These are phyloP conservation scores for Hypomesus transpacificus DNA, from an alignment of 2,113 vertebrate genomes.

Conservation along the genomic window DNA sequence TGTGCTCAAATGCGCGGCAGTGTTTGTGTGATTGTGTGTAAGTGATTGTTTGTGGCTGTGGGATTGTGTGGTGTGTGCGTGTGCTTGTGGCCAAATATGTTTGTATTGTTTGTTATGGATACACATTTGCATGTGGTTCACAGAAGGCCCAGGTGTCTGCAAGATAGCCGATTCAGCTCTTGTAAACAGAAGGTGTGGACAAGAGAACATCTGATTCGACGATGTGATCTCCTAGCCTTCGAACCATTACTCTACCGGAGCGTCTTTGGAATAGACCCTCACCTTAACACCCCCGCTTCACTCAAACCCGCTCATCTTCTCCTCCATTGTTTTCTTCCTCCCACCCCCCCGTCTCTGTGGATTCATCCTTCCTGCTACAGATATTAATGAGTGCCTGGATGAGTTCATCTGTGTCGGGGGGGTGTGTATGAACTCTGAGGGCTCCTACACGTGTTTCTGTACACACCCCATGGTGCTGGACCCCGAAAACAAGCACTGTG, in stretches of 20 bases:
- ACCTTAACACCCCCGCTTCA: not conserved
- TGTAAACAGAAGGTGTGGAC: no score
- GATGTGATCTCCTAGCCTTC: no score
- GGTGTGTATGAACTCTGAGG: constrained; percentile 87
- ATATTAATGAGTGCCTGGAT: constrained; percentile 91
- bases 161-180: no score
- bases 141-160: no score
- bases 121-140: no score
- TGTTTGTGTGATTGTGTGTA: not conserved
- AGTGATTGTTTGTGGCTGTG: not conserved
- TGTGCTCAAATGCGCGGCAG: not conserved
- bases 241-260: no score
- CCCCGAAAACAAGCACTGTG: constrained; percentile 72
- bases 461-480: constrained; percentile 83
- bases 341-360: constrained; percentile 5
- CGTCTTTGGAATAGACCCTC: not conserved
- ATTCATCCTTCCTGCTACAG: constrained; percentile 58
- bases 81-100: not conserved
- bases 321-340: constrained; percentile 23
- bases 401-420: constrained; percentile 82
- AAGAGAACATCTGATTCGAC: no score
- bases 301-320: not conserved
- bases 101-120: not conserved
- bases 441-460: constrained; percentile 92
- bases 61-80: not conserved